Base-by-base conservation (phyloP, 2,888 invertebrate genomes). In the Tryphoninae sp. region DNA sequence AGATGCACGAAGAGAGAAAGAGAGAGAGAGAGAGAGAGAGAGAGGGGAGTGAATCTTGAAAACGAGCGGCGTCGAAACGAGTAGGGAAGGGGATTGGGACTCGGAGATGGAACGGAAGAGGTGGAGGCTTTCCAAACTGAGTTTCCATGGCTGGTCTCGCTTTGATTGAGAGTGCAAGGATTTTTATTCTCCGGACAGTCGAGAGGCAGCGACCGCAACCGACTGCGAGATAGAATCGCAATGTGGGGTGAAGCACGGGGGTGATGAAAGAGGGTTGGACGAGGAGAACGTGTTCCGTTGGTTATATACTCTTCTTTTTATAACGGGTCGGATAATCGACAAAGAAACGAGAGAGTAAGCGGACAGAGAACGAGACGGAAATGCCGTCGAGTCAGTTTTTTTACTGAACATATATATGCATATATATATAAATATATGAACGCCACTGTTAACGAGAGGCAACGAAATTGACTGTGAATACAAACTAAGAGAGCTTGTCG, bases 151-250 rank as follows among this genome's bases (percentile, higher is more conserved):
- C 69, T 78, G 68, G 61, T 78, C 79, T 87, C 84, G 80, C 84
- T 84, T 86, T 87, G 88, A 88, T 88, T 88, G 86, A 85, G 85
- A 86, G 85, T 83, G 84, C 86, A 86, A 86, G 84, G 84, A 86
- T 85, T 83, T 83, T 83, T 80, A 58, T 68, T 42, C 4, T 51
- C 49, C 55, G 11, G 13, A 19, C 11, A 71, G 11, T 40, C 22
- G 19, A 58, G 33, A 68, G 26, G 53, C 22, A 49, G 40, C 67
- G 45, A 72, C 11, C 58, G 55, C 22, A 61, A 19, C 59, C 67
- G 67, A n/a, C 33, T 45, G 16, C 22, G 40, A 76, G 82, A 84
- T 85, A 81, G 79, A 81, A 64, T 75, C 22, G 82, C 65, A 7
- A 22, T 51, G n/a, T 51, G 82, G 40, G 65, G 49, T 68, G 8